Evolutionary conservation across 2,113 vertebrate species (phyloP).

Genomic region (Ascaphus truei): DNA sequence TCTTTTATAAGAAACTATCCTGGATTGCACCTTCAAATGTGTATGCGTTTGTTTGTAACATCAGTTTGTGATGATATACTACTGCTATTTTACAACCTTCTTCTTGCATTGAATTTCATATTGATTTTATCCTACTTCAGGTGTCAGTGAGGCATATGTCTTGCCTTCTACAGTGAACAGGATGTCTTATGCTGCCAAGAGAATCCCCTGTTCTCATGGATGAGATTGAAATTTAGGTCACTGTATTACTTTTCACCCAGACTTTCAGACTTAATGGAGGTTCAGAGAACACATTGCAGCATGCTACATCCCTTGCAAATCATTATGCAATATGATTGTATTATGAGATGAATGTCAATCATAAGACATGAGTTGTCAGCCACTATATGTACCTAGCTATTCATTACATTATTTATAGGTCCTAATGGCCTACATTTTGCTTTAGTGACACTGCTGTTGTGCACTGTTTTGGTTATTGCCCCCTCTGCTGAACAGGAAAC

Average conservation of each 20-base stretch:
- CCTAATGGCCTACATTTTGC: slow-evolving; percentile 15
- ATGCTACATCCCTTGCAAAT: background rate
- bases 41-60: background rate
- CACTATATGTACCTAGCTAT: background rate
- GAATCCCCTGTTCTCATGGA: slow-evolving; percentile 11
- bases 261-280: background rate
- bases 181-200: slow-evolving; percentile 6
- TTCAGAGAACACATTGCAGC: background rate
- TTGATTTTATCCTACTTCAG: slow-evolving; percentile 7
- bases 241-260: background rate
- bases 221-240: slow-evolving; percentile 22
- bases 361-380: background rate
- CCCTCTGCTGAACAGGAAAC: background rate
- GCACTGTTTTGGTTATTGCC: background rate
- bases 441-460: background rate
- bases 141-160: slow-evolving; percentile 18
- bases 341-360: slow-evolving; percentile 16
- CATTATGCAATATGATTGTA: background rate
- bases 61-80: slow-evolving; percentile 14
- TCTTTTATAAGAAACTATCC: too few species aligned
- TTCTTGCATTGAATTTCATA: slow-evolving; percentile 12
- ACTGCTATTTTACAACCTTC: background rate
- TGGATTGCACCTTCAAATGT: too few species aligned
- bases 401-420: slow-evolving; percentile 14
- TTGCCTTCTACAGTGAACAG: slow-evolving; percentile 14